Percentiles rank a stretch among this genome's conserved stretches.
Evolutionary conservation across 2,888 invertebrate genomes (phyloP).

Genomic region (Schizotus pectinicornis): DNA sequence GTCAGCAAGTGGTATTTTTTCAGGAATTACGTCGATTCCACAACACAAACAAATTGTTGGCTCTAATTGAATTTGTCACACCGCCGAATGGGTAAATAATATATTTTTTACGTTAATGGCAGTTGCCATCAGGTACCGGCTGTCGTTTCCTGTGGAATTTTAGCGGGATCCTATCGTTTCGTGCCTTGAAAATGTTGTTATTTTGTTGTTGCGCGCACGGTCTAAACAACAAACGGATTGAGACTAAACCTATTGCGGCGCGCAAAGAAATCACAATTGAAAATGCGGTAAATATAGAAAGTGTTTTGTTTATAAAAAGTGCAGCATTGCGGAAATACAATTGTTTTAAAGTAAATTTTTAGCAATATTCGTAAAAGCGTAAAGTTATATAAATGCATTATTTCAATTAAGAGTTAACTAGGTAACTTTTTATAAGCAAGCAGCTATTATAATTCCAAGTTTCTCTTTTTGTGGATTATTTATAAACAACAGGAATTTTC

Average conservation of each 20-base stretch:
- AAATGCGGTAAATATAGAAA: slow-evolving; percentile 10
- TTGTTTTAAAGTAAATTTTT: slow-evolving; percentile 29
- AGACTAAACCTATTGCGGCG: neutral
- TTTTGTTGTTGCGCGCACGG: neutral
- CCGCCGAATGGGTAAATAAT: too few relatives aligned
- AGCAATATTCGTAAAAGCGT: slow-evolving; percentile 41
- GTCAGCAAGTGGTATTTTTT: too few relatives aligned
- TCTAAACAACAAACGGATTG: neutral
- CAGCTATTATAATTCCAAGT: slow-evolving; percentile 31
- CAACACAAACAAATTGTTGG: too few relatives aligned
- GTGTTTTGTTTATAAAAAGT: slow-evolving; percentile 12
- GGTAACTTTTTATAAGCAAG: slow-evolving; percentile 21
- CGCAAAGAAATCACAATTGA: slow-evolving; percentile 7
- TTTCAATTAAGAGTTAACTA: slow-evolving; percentile 42
- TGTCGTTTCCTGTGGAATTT: too few relatives aligned
- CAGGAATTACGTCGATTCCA: too few relatives aligned
- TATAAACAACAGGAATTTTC: slow-evolving; percentile 39
- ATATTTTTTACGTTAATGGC: too few relatives aligned
- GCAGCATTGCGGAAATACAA: slow-evolving; percentile 27
- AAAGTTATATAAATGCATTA: slow-evolving; percentile 47
- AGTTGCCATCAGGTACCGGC: too few relatives aligned
- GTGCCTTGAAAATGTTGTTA: neutral
- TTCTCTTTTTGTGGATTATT: slow-evolving; percentile 47
- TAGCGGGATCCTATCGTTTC: too few relatives aligned
- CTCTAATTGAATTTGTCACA: too few relatives aligned